These are phyloP conservation scores for Euura lappo DNA, from an alignment of 1,140 invertebrate species.

Conservation along the genomic window DNA sequence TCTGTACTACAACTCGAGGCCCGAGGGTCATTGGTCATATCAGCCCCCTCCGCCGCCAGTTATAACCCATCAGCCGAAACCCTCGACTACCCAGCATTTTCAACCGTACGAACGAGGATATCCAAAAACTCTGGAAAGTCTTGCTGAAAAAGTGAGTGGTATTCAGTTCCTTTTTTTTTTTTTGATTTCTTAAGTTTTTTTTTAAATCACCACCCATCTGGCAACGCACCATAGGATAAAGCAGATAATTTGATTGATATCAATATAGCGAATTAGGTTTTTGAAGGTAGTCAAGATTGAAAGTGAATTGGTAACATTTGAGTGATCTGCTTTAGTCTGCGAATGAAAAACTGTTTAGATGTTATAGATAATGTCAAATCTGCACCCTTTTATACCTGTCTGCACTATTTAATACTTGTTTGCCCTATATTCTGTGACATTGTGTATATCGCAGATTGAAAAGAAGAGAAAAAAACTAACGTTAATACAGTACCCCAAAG, in stretches of 20 bases:
- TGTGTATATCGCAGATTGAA: constrained; percentile 10
- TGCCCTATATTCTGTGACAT: constrained; percentile 39
- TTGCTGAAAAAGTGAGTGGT: constrained; percentile 79
- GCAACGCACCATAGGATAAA: neutral
- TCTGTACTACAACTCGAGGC: constrained; percentile 81
- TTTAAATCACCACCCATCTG: neutral
- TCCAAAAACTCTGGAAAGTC: constrained; percentile 88
- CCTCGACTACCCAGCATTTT: constrained; percentile 76
- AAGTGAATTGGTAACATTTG: neutral
- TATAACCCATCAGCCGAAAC: constrained; percentile 87
- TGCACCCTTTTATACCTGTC: constrained; percentile 57
- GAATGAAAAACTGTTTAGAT: constrained; percentile 35
- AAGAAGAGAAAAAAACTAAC: neutral
- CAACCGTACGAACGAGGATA: constrained; percentile 80
- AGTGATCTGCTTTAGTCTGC: neutral
- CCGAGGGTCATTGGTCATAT: constrained; percentile 62
- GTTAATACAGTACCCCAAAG: neutral
- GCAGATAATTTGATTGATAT: neutral
- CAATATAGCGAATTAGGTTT: neutral
- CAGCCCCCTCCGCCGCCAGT: constrained; percentile 81
- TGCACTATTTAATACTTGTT: constrained; percentile 58
- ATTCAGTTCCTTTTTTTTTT: constrained; percentile 23
- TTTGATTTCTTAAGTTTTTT: too few species aligned
- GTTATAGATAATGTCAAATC: constrained; percentile 55
- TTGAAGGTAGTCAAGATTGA: neutral